These are phyloP conservation scores for Dromas ardeola DNA, from an alignment of 2,113 vertebrate genomes.

Conservation along the genomic window DNA sequence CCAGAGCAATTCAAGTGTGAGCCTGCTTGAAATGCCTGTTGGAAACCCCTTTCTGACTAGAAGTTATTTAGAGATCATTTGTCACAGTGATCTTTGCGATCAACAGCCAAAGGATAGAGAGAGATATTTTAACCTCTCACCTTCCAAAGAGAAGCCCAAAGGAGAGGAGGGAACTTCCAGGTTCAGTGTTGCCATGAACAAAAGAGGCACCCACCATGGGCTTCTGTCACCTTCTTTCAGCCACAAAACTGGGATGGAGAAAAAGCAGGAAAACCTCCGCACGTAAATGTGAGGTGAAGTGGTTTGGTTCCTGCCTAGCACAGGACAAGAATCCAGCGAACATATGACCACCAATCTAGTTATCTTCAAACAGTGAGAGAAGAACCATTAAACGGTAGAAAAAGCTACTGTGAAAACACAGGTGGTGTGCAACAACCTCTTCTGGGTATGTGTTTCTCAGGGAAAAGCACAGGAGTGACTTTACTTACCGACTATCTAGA, in stretches of 20 bases:
- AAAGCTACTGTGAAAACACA: neutral
- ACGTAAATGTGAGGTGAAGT: neutral
- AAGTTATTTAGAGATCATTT: neutral
- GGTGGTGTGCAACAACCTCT: neutral
- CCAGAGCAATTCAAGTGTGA: conserved; percentile 19
- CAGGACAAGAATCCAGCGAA: neutral
- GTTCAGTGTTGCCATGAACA: fast-evolving
- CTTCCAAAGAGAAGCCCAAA: neutral
- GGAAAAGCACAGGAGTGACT: neutral
- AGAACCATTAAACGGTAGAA: neutral
- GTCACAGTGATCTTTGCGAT: neutral
- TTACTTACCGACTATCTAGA: neutral
- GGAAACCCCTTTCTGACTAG: neutral
- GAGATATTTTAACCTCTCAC: conserved; percentile 5
- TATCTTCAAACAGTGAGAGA: neutral
- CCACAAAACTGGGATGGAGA: neutral
- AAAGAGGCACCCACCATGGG: neutral
- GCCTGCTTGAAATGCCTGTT: conserved; percentile 36
- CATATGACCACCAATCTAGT: neutral
- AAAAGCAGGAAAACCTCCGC: neutral
- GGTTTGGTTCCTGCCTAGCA: neutral
- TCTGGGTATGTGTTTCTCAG: neutral
- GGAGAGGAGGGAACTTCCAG: neutral
- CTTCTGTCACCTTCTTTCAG: neutral
- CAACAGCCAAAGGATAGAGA: neutral